Base-by-base conservation (phyloP, 2,888 invertebrate species). In the Ariolimax columbianus region DNA sequence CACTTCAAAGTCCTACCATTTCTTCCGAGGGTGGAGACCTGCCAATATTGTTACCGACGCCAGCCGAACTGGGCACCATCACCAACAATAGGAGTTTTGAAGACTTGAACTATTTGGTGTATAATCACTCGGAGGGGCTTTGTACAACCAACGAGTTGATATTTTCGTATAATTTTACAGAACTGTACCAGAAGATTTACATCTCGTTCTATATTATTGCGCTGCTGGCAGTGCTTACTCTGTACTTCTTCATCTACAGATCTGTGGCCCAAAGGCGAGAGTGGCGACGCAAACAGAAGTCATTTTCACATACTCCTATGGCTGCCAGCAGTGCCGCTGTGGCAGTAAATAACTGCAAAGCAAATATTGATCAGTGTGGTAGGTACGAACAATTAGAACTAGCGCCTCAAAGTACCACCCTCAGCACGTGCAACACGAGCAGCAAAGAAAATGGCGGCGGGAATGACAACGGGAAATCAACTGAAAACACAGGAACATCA, bases 171-270 rank as follows among this genome's bases (percentile, higher is more conserved):
- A 73, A 85, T 2, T 89, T 91, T 81, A 72, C 87, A 40, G 75
- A 47, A 23, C 82, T 84, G 55, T 92, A 89, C 87, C 91, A 90
- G 84, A 91, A 90, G 82, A 89, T 90, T 55, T 90, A 90, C 87
- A 90, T 89, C 17, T 88, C 90, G 0, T 85, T 91, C 80, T 93
- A 89, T 83, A 87, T 91, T 40, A 87, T 92, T n/a, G 90, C 91
- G 36, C 86, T 92, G 33, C 79, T 92, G 63, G 88, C 89, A 36
- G 91, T 92, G 59, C 89, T 90, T 68, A 88, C 90, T 26, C 89
- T 93, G 66, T 93, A 93, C 86, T 88, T 89, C 59, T 86, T 92
- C 40, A 92, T 93, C 68, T 93, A 91, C 85, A 86, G 88, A 11
- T 92, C 91, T 4, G 92, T 92, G 30, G 88, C 90, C 30, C 85